Evolutionary conservation across 2,113 vertebrate genomes (phyloP).

Genomic region (Ceyx cyanopectus): DNA sequence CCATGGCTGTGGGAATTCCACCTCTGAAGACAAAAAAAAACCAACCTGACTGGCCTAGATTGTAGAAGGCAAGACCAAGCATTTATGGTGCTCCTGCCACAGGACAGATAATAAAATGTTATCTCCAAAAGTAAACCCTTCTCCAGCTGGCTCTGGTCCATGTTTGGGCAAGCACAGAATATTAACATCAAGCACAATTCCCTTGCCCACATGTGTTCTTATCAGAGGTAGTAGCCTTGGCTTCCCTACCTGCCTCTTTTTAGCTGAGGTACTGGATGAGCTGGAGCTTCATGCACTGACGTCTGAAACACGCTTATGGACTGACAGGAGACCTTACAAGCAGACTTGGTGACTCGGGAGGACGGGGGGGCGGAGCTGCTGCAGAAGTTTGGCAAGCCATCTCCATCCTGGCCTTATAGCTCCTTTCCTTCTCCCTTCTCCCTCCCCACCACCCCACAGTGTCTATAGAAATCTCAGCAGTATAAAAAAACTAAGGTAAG

Average conservation of each 20-base stretch:
- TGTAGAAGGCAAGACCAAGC: neutral
- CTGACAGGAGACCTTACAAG: neutral
- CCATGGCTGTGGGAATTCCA: rapidly evolving
- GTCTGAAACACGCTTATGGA: too few species aligned
- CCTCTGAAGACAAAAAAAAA: neutral
- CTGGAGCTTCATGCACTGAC: neutral
- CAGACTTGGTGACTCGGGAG: neutral
- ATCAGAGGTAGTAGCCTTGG: neutral
- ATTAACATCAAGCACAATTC: rapidly evolving
- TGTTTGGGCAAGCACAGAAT: neutral
- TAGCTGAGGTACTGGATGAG: neutral
- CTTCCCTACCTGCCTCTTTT: neutral
- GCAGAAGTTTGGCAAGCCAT: neutral
- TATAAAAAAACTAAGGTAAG: neutral
- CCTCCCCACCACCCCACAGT: rapidly evolving
- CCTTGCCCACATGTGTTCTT: neutral
- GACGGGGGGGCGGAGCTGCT: neutral
- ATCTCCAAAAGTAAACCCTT: neutral
- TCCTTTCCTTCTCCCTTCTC: neutral
- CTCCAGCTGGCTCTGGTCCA: neutral
- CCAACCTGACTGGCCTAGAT: neutral
- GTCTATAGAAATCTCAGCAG: neutral
- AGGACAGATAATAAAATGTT: neutral
- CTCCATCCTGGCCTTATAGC: rapidly evolving
- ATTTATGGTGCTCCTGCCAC: neutral